These are phyloP conservation scores for Hemichromis elongatus DNA, from an alignment of 2,113 vertebrate genomes.

Conservation along the genomic window DNA sequence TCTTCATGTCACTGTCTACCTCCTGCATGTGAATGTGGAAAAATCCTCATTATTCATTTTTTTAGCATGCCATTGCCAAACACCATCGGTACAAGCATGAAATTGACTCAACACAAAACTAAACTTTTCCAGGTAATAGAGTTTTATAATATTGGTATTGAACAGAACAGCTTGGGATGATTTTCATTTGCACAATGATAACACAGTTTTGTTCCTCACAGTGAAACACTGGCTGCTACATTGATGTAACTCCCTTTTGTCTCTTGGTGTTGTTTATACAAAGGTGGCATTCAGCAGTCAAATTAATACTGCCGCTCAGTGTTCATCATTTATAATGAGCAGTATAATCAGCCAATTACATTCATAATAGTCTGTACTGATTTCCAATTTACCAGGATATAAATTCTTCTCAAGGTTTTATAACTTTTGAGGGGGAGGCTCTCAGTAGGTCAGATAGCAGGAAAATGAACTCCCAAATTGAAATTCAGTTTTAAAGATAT, in stretches of 20 bases:
- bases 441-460: slow-evolving; percentile 5
- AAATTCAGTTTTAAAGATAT: neutral
- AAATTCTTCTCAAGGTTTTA: slow-evolving; percentile 29
- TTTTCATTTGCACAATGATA: slow-evolving; percentile 5
- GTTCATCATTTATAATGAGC: slow-evolving; percentile 61
- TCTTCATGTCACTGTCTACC: neutral
- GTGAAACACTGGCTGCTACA: neutral
- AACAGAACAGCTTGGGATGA: neutral
- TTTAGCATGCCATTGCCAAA: neutral
- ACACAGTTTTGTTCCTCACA: neutral
- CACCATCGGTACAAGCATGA: neutral
- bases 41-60: neutral
- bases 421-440: slow-evolving; percentile 3
- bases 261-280: slow-evolving; percentile 40
- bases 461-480: neutral
- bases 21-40: neutral
- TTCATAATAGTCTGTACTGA: slow-evolving; percentile 49
- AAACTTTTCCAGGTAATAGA: neutral
- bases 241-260: slow-evolving; percentile 10
- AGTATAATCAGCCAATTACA: slow-evolving; percentile 65
- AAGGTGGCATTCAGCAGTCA: slow-evolving; percentile 54
- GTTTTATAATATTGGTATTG: neutral
- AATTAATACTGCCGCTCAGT: slow-evolving; percentile 62
- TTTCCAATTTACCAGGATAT: slow-evolving; percentile 55
- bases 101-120: neutral